These are phyloP conservation scores for Hydrocynus forskahlii DNA, from an alignment of 2,797 vertebrate genomes.

Conservation along the genomic window DNA sequence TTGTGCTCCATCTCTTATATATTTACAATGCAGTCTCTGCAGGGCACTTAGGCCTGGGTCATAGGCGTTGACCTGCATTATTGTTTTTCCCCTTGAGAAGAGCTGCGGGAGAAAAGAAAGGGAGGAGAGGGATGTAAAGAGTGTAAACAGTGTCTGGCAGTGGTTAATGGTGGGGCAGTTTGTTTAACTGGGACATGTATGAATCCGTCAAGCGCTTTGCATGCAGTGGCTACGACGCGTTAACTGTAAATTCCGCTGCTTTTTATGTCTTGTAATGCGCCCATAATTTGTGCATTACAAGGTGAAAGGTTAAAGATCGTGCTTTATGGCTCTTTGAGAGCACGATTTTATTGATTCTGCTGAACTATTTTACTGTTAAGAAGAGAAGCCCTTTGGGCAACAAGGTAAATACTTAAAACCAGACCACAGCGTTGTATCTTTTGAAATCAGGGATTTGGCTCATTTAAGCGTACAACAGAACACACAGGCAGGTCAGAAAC, in stretches of 20 bases:
- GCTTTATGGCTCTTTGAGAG: neutral
- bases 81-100: slow-evolving; percentile 26
- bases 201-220: neutral
- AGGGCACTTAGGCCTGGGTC: slow-evolving; percentile 24
- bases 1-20: slow-evolving; percentile 16
- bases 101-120: slow-evolving; percentile 24
- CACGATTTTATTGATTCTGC: slow-evolving; percentile 3
- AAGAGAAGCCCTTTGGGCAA: neutral
- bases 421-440: neutral
- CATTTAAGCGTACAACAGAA: neutral
- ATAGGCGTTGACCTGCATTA: slow-evolving; percentile 47
- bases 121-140: slow-evolving; percentile 5
- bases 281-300: slow-evolving; percentile 1
- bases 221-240: neutral
- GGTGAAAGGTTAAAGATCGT: neutral
- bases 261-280: neutral
- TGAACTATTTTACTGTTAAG: neutral
- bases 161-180: neutral
- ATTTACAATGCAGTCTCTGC: slow-evolving; percentile 40
- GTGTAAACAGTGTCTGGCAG: slow-evolving; percentile 24
- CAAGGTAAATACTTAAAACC: neutral
- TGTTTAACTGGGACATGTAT: slow-evolving; percentile 30
- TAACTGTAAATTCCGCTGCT: neutral
- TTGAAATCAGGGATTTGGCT: neutral
- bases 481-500: neutral